Base-by-base conservation (phyloP, 37 sponge, comb jelly and placozoan species). In the Amphimedon queenslandica region DNA sequence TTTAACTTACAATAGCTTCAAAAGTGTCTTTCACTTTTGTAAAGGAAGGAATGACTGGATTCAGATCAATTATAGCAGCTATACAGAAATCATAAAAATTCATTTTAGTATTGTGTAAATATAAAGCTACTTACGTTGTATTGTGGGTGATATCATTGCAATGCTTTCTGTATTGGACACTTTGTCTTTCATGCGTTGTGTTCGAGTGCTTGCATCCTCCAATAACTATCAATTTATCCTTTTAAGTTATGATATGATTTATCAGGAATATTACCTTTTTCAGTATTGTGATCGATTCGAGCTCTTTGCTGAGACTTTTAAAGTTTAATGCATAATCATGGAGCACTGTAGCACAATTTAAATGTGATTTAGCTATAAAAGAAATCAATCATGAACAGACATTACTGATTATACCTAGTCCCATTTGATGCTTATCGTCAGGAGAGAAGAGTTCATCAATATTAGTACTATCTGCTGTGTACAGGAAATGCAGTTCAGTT, bases 251-350 rank as follows among this genome's bases (percentile, higher is more conserved):
- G n/a, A n/a, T n/a, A n/a, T n/a, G n/a, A n/a, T n/a, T n/a, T n/a
- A n/a, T n/a, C n/a, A n/a, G n/a, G n/a, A n/a, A n/a, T n/a, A 61
- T 60, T 5, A 83, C 84, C 72, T 55, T 34, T 18, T 40, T n/a
- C 42, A 84, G 69, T 11, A 66, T 55, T 2, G 36, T 58, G 42
- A 78, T 66, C 53, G 75, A 63, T 29, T 72, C 41, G 0, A 84
- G 79, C 60, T 84, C 85, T 73, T 69, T 63, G 37, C 85, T 71
- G 39, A 78, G 37, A 57, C 66, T 72, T 67, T 65, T 43, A 55
- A 64, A 84, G 35, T 73, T 72, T 42, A 78, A 20, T 16, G 85
- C 85, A 67, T 78, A 84, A 47, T 84, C 85, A 37, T 84, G 85
- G 2, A 78, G 72, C 4, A 84, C 67, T 21, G 57, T 16, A 23